These are phyloP conservation scores for Polydrusus tereticollis DNA, from an alignment of 2,888 invertebrate genomes.

Conservation along the genomic window DNA sequence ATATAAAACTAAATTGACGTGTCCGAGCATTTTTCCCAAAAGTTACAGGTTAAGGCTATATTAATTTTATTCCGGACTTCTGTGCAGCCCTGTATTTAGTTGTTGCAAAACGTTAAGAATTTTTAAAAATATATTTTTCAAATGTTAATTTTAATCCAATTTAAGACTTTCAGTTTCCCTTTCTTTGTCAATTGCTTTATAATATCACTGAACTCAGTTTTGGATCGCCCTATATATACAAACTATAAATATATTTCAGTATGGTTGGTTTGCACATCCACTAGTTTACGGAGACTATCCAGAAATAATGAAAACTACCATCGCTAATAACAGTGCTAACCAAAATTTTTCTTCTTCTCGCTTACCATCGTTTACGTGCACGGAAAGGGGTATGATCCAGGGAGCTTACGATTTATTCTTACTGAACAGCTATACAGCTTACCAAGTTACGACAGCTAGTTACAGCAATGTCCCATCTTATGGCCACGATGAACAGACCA, in stretches of 20 bases:
- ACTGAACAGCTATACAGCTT: constrained; percentile 47
- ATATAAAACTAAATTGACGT: too few relatives aligned
- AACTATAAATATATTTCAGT: constrained; percentile 24
- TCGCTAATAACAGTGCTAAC: constrained; percentile 69
- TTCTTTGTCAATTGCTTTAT: too few relatives aligned
- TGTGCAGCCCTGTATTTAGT: too few relatives aligned
- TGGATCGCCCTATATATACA: too few relatives aligned
- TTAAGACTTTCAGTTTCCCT: too few relatives aligned
- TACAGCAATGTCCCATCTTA: constrained; percentile 25
- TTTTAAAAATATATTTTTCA: too few relatives aligned
- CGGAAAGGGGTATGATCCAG: constrained; percentile 65
- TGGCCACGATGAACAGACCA: constrained; percentile 26
- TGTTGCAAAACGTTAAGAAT: too few relatives aligned
- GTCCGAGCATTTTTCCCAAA: too few relatives aligned
- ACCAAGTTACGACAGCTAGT: background rate
- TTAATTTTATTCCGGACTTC: too few relatives aligned
- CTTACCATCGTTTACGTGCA: constrained; percentile 70
- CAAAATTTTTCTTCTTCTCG: constrained; percentile 72
- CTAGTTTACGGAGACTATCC: constrained; percentile 73
- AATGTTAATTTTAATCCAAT: too few relatives aligned
- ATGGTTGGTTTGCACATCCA: constrained; percentile 59
- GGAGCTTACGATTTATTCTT: constrained; percentile 68
- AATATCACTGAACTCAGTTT: too few relatives aligned
- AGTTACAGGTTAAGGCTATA: too few relatives aligned
- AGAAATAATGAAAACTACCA: constrained; percentile 68